Base-by-base conservation (phyloP, 2,888 invertebrate genomes). In the Drosophila macrothrix region DNA sequence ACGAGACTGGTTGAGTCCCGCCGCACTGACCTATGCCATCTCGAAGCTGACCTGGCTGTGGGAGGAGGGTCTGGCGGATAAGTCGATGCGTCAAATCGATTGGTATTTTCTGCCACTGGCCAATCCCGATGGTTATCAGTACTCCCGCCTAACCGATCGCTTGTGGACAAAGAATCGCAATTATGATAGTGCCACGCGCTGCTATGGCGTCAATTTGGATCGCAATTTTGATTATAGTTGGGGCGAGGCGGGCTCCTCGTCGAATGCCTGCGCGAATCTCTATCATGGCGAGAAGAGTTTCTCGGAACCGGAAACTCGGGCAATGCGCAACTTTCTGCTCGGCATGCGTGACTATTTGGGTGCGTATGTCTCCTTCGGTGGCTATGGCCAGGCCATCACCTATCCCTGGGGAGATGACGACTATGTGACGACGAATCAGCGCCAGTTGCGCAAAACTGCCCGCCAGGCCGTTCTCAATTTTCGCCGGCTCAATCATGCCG, bases 181-280 rank as follows among this genome's bases (percentile, higher is more conserved):
- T 78, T 94, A 91, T 90, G 94, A 93, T 2, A 95, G 94, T 25
- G 94, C 95, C 50, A 91, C 84, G 6, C 89, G 90, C 12, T 97
- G 97, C 83, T 93, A 95, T 3, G 97, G 97, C 0, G 96, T 96
- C 0, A 97, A 97, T 91, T 94, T 97, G 16, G 97, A 97, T 91
- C 94, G 98, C 74, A 98, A 98, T 93, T 98, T 97, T 91, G 97
- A 96, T 94, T 96, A 96, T 83, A 95, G 96, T 50, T 98, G 97
- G 97, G 97, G 96, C 28, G 94, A 95, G 82, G 97, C 97, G 0
- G 96, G 97, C 0, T 97, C 97, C 16, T 95, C 95, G 31, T 95
- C 94, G 50, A 95, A 97, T 90, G 96, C 97, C 0, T 98, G 98
- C 84, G 95, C 95, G 65, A 96, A 97, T 83, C 96, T 96, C 49